Percentiles rank a stretch among this genome's conserved stretches.
Conservation (phyloP, 2,888 invertebrate species). For the Tromatobia lineatoria region DNA sequence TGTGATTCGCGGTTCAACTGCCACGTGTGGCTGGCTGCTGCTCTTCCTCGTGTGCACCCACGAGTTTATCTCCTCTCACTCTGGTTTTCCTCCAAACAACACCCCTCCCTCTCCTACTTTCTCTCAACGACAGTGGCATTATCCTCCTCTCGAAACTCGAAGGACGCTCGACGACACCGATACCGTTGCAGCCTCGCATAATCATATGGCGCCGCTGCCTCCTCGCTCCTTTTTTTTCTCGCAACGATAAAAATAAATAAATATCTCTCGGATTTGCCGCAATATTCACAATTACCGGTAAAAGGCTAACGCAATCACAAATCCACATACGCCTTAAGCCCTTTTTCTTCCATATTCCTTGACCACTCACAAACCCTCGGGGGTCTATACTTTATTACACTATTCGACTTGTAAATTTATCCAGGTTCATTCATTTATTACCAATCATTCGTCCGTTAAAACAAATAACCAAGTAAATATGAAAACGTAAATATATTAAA, state of each 20-base stretch:
- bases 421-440: no score
- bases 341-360: constrained; percentile 46
- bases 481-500: background rate
- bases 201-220: no score
- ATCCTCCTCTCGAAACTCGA: constrained; percentile 47
- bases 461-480: no score
- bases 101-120: no score
- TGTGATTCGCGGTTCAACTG: constrained; percentile 21
- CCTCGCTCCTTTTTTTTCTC: background rate
- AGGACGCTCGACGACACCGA: constrained; percentile 35
- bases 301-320: constrained; percentile 14
- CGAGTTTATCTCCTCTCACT: constrained; percentile 37
- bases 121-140: constrained; percentile 46
- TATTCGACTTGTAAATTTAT: no score
- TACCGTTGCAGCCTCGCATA: constrained; percentile 5
- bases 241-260: constrained; percentile 5
- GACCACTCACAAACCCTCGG: no score
- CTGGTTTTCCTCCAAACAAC: constrained; percentile 34
- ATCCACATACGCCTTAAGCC: constrained; percentile 41
- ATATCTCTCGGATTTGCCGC: background rate
- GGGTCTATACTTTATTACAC: no score
- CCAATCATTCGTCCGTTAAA: no score
- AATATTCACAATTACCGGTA: background rate
- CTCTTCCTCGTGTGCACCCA: background rate
- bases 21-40: no score